phyloP scores from a whole-genome alignment of 2,797 vertebrate species.

The Acipenser oxyrinchus region DNA sequence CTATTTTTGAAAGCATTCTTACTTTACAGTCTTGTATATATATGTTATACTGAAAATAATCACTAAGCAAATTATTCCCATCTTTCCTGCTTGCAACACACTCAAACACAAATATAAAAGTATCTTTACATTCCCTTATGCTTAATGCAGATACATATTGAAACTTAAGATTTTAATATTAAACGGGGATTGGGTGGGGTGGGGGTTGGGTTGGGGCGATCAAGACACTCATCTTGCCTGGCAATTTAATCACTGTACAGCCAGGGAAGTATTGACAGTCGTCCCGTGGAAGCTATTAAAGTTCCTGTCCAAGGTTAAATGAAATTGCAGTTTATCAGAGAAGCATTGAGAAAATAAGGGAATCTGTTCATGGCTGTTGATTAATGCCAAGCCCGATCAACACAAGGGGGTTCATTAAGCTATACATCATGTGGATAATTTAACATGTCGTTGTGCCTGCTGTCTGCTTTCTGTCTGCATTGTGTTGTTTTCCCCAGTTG shows the following conservation, averaged over 20 bases:
- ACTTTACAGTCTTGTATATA: no score
- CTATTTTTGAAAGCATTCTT: no score
- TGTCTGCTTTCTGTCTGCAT: slow-evolving; percentile 55
- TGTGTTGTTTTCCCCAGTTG: slow-evolving; percentile 5
- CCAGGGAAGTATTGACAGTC: slow-evolving; percentile 97
- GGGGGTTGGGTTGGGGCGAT: slow-evolving; percentile 50
- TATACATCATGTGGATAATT: slow-evolving; percentile 98
- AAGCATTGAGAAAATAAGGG: slow-evolving; percentile 99
- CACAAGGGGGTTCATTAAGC: slow-evolving; percentile 99
- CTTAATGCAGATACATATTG: slow-evolving; percentile 64
- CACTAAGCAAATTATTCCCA: no score
- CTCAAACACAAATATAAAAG: not conserved
- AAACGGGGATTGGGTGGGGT: slow-evolving; percentile 47
- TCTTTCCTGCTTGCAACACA: no score
- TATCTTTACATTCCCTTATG: slow-evolving; percentile 44
- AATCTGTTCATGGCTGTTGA: slow-evolving; percentile 98
- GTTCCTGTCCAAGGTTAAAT: slow-evolving; percentile 99
- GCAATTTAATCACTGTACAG: slow-evolving; percentile 98
- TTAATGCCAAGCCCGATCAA: slow-evolving; percentile 99
- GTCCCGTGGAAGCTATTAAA: slow-evolving; percentile 99
- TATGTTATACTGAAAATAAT: no score
- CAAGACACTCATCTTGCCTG: slow-evolving; percentile 80
- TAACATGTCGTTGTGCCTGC: slow-evolving; percentile 95
- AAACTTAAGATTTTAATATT: slow-evolving; percentile 85
- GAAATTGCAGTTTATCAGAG: slow-evolving; percentile 99